These are phyloP conservation scores for Mesoligia furuncula DNA, from an alignment of 2,888 invertebrate species.

Conservation along the genomic window DNA sequence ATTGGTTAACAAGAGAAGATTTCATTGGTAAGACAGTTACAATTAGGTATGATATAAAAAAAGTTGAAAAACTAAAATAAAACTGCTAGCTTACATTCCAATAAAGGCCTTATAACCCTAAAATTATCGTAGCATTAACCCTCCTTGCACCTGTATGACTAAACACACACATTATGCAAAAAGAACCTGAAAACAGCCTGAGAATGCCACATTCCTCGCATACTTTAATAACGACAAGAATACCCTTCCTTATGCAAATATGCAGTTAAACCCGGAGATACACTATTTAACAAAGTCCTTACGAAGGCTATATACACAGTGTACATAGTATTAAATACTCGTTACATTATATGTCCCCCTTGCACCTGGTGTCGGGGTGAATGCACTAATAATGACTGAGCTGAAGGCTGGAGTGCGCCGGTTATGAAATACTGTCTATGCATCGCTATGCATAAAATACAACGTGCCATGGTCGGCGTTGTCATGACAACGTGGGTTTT, in stretches of 20 bases:
- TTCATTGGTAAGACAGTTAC: background rate
- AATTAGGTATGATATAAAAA: background rate
- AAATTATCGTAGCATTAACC: background rate
- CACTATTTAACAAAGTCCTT: conserved; percentile 29
- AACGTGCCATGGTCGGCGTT: conserved; percentile 1
- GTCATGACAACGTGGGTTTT: conserved; percentile 9
- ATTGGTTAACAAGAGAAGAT: background rate
- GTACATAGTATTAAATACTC: conserved; percentile 44
- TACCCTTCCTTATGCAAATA: conserved; percentile 51
- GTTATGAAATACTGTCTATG: conserved; percentile 61
- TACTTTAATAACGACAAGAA: conserved; percentile 34
- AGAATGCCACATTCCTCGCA: conserved; percentile 37
- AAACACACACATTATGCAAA: background rate
- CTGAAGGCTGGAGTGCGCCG: conserved; percentile 54
- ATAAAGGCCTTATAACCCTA: background rate
- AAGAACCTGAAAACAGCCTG: background rate
- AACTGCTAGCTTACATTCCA: background rate
- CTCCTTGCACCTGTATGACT: background rate
- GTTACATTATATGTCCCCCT: conserved; percentile 46
- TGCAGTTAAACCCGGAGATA: conserved; percentile 29
- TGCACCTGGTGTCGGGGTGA: conserved; percentile 65
- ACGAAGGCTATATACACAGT: conserved; percentile 18
- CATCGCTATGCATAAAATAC: conserved; percentile 22
- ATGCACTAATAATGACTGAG: conserved; percentile 61
- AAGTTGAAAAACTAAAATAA: background rate